Evolutionary conservation across 2,797 vertebrate genomes (phyloP), one percentile per base, ranked within the genome.

Genomic region (Potorous gilbertii): DNA sequence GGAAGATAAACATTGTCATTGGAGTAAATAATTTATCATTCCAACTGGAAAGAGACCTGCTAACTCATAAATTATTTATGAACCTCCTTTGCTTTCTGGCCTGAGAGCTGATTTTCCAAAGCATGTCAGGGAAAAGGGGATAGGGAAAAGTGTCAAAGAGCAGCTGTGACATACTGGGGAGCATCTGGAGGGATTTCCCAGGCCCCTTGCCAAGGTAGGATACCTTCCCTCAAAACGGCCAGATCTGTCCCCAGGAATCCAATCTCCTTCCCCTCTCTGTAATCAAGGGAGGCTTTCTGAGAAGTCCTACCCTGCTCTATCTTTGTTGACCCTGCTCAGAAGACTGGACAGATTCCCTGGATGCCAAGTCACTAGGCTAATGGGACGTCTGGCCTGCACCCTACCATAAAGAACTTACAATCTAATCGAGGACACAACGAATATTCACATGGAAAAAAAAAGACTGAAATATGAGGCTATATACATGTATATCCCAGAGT

Each of bases 11-110:
- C 54, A 91, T 92, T 56, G 87, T 91, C 55, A 62, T 3, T 91
- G 55, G 57, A 90, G 56, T 95, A 90, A 97, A 96, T 96, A 95
- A 97, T 96, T 96, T 52, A 97, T 94, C 94, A 90, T 74, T 54
- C 27, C 93, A 54, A 59, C 40, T 66, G 90, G 94, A 59, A 94
- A 94, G 81, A 93, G 93, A 94, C 93, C 93, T 87, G 74, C 90
- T 92, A 87, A 92, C 93, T 95, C 94, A 96, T 96, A 81, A 95
- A 96, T 94, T 90, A 96, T 57, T 95, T 81, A 95, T 94, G 55
- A 94, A 16, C 27, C 56, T 56, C 34, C 31, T 56, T 57, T 27
- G 90, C 52, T 90, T 52, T 29, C 90, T 34, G 90, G 29, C 12
- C 52, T 55, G 90, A 34, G 90, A 55, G 90, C 2, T 81, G n/a